Base-by-base conservation (phyloP, 2,888 invertebrate genomes). In the Cybosia mesomella region DNA sequence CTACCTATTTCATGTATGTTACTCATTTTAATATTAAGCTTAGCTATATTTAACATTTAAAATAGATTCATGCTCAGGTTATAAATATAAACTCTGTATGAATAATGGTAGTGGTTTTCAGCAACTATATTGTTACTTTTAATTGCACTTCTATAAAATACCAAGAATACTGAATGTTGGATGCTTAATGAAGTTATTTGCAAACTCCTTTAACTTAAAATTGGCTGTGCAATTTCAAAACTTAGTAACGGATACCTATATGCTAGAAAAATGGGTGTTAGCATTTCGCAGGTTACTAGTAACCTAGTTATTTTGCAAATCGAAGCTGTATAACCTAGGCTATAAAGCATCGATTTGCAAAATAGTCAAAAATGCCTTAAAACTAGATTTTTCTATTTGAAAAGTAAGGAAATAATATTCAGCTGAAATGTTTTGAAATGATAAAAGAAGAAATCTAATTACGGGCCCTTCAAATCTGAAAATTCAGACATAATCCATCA, bases 21-120 rank as follows among this genome's bases (percentile, higher is more conserved):
- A 59, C 36, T 59, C 7, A 39, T 18, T 58, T 22, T 39, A 59
- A 36, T 39, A 15, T 39, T 59, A 39, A 59, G 59, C 15, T 59
- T 22, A 59, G 24, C 59, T 36, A 8, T 58, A 36, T 36, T 21
- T 58, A 22, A n/a, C 21, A 21, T 21, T 21, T 36, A 36, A 58
- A 13, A 58, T 22, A 21, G n/a, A 36, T 58, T 36, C 34, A 58
- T 36, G 36, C 36, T 21, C 36, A 36, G 36, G 34, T 36, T 13
- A 36, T 15, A 58, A 58, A 58, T 58, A 36, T 36, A 7, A 21
- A 58, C 13, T 32, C 7, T 36, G 21, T 59, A 36, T 59, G 34
- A 59, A 22, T 22, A 59, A 39, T 49, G n/a, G 49, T n/a, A 49
- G n/a, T 43, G 5, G 43, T 43, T 43, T 43, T 43, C 43, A 43